phyloP scores from a whole-genome alignment of 2,888 invertebrate species.

The Drosophila dives region DNA sequence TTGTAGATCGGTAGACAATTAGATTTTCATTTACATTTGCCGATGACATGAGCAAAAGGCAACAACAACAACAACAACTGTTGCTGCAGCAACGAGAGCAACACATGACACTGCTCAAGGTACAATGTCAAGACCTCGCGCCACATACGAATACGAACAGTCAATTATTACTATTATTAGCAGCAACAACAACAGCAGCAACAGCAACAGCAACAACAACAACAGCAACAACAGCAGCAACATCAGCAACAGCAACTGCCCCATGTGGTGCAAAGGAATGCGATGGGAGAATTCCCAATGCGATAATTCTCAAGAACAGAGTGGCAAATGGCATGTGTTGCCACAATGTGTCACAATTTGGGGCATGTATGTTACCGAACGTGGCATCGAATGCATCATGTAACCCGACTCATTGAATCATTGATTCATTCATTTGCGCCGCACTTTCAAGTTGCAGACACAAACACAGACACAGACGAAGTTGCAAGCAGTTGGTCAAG shows the following conservation, averaged over 20 bases:
- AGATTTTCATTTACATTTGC: conserved; percentile 60
- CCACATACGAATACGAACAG: conserved; percentile 53
- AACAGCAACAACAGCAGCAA: background rate
- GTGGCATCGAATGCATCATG: conserved; percentile 5
- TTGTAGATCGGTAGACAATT: conserved; percentile 43
- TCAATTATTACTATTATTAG: background rate
- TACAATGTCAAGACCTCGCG: conserved; percentile 79
- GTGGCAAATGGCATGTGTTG: background rate
- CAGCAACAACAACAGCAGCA: background rate
- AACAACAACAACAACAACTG: conserved; percentile 1
- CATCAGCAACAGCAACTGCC: background rate
- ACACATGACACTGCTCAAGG: conserved; percentile 73
- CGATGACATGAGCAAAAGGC: conserved; percentile 57
- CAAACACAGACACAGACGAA: conserved; percentile 56
- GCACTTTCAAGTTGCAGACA: conserved; percentile 65
- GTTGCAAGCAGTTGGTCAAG: conserved; percentile 76
- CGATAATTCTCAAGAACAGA: conserved; percentile 29
- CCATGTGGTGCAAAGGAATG: conserved; percentile 27
- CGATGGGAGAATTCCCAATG: conserved; percentile 41
- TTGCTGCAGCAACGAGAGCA: conserved; percentile 16
- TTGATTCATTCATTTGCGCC: conserved; percentile 25
- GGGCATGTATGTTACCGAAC: conserved; percentile 11
- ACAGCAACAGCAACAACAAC: background rate
- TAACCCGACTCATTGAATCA: conserved; percentile 12
- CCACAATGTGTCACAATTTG: conserved; percentile 13